Evolutionary conservation across 2,888 invertebrate genomes (phyloP).

Genomic region (Archips xylosteana): DNA sequence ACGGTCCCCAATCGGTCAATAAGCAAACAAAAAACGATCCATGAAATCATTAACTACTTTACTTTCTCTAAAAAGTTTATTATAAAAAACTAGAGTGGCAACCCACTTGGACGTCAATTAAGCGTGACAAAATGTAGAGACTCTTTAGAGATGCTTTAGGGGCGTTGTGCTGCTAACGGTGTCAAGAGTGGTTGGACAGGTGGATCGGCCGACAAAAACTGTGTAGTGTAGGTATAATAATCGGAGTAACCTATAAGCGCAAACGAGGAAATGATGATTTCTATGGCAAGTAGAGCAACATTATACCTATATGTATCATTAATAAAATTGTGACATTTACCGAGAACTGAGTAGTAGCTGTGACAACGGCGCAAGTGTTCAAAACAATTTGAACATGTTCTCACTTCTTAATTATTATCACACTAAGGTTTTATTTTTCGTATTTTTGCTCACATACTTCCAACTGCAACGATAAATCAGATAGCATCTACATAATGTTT

Average conservation of each 20-base stretch:
- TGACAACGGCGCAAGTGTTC: no score
- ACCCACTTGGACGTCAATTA: slow-evolving; percentile 34
- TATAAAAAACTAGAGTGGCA: slow-evolving; percentile 14
- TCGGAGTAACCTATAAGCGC: not conserved
- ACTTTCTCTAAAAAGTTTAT: slow-evolving; percentile 30
- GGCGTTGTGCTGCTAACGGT: slow-evolving; percentile 12
- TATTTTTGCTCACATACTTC: no score
- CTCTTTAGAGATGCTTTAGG: slow-evolving; percentile 10
- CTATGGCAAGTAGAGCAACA: not conserved
- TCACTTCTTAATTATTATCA: no score
- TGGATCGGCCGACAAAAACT: slow-evolving; percentile 9
- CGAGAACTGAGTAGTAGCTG: not conserved
- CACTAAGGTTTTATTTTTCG: no score
- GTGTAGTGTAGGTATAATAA: slow-evolving; percentile 23
- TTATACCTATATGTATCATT: no score
- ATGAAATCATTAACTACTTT: slow-evolving; percentile 44
- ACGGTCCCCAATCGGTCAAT: slow-evolving; percentile 63
- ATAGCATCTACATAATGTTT: no score
- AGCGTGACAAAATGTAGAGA: slow-evolving; percentile 26
- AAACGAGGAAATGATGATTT: not conserved
- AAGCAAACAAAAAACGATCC: slow-evolving; percentile 41
- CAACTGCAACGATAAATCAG: no score
- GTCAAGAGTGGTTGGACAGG: slow-evolving; percentile 7
- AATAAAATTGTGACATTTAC: not conserved
- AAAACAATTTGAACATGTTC: no score